Evolutionary conservation across 2,797 vertebrate genomes (phyloP).

Genomic region (Malacoraja senta): DNA sequence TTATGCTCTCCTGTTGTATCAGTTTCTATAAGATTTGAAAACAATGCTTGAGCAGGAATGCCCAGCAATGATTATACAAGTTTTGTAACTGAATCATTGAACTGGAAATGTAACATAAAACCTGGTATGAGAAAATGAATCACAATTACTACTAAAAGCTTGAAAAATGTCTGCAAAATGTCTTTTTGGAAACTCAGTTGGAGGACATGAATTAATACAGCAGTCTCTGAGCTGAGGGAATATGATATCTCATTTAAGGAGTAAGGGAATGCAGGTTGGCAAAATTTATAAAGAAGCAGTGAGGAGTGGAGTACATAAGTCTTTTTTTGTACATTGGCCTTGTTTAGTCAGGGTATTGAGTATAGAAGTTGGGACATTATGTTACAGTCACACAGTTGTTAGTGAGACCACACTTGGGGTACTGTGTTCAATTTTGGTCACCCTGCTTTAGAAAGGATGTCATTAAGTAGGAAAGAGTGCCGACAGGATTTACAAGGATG

Average conservation of each 20-base stretch:
- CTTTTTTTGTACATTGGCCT: too few species aligned
- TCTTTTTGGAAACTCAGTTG: neutral
- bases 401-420: too few species aligned
- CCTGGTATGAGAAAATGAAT: neutral
- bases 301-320: neutral
- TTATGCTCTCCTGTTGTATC: neutral
- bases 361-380: too few species aligned
- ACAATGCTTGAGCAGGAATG: neutral
- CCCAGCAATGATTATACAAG: neutral
- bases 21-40: constrained; percentile 9
- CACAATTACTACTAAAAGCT: neutral
- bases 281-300: neutral
- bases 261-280: neutral
- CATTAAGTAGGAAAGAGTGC: too few species aligned
- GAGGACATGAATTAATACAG: neutral
- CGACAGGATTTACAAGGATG: too few species aligned
- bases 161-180: neutral
- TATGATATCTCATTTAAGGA: neutral
- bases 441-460: too few species aligned
- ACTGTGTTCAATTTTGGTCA: too few species aligned
- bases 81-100: neutral
- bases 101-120: neutral
- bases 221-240: too few species aligned
- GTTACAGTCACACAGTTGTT: too few species aligned
- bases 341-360: too few species aligned